These are phyloP conservation scores for Epinephelus malabaricus DNA, from an alignment of 2,797 vertebrate genomes.

Conservation along the genomic window DNA sequence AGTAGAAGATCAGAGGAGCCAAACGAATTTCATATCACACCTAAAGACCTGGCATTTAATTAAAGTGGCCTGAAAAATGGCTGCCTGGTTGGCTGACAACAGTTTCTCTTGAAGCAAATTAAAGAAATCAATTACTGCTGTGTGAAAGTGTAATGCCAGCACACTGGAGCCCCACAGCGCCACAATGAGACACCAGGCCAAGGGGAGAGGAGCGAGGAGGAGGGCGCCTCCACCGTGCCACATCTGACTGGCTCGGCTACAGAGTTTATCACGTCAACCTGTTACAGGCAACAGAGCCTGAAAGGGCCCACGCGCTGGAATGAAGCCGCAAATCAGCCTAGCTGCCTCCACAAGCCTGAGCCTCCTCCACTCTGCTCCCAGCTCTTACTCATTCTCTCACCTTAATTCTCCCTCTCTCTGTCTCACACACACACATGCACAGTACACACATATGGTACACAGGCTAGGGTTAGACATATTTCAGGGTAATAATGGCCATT, in stretches of 20 bases:
- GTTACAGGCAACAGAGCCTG: slow-evolving; percentile 74
- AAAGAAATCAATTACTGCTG: slow-evolving; percentile 85
- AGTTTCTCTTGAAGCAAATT: slow-evolving; percentile 84
- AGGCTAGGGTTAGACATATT: slow-evolving; percentile 10
- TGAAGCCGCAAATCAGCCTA: slow-evolving; percentile 75
- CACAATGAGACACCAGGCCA: slow-evolving; percentile 69
- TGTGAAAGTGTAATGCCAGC: slow-evolving; percentile 76
- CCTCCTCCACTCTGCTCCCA: slow-evolving; percentile 72
- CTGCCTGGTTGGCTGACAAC: slow-evolving; percentile 82
- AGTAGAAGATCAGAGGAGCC: slow-evolving; percentile 83
- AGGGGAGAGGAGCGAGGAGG: slow-evolving; percentile 59
- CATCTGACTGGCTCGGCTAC: slow-evolving; percentile 73
- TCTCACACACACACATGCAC: slow-evolving; percentile 19
- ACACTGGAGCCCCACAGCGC: slow-evolving; percentile 65
- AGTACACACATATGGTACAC: slow-evolving; percentile 29
- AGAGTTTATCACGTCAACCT: slow-evolving; percentile 78
- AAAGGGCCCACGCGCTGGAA: slow-evolving; percentile 78
- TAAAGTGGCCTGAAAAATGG: slow-evolving; percentile 83
- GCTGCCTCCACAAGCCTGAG: slow-evolving; percentile 72
- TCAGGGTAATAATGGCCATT: slow-evolving; percentile 27
- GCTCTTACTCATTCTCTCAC: slow-evolving; percentile 74
- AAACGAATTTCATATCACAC: slow-evolving; percentile 85
- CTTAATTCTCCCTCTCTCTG: slow-evolving; percentile 21
- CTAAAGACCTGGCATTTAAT: slow-evolving; percentile 87
- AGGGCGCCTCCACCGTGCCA: slow-evolving; percentile 63